phyloP scores from a whole-genome alignment of 2,797 vertebrate species.

The Otolemur crassicaudatus region DNA sequence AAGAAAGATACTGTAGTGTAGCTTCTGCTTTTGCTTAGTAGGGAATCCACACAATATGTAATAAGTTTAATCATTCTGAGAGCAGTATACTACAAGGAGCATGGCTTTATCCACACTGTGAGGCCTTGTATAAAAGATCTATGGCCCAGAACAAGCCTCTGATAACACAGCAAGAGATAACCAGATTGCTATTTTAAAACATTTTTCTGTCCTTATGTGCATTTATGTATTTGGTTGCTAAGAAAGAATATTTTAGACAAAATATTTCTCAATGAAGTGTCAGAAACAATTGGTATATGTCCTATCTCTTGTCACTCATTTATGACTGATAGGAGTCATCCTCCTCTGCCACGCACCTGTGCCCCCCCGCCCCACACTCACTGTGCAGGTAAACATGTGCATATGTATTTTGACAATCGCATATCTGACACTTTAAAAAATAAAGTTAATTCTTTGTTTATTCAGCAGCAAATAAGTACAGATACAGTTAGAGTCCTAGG shows the following conservation, averaged over 20 bases:
- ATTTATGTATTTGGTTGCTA: background rate
- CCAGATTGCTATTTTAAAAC: background rate
- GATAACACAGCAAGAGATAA: background rate
- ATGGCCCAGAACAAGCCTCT: background rate
- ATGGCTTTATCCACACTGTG: background rate
- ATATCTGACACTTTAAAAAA: slow-evolving; percentile 2
- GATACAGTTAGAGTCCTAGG: background rate
- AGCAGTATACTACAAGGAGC: background rate
- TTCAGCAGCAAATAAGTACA: background rate
- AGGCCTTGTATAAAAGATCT: background rate
- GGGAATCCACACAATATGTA: background rate
- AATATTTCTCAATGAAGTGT: background rate
- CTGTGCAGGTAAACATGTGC: background rate
- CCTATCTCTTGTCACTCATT: background rate
- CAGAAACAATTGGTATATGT: background rate
- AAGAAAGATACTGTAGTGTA: background rate
- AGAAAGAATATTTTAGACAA: background rate
- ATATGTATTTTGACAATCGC: background rate
- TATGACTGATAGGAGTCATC: background rate
- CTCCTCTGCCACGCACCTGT: background rate
- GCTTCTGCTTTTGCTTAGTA: background rate
- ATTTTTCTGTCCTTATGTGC: background rate
- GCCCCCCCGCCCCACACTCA: background rate
- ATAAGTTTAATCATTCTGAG: background rate
- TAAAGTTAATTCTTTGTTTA: slow-evolving; percentile 28